phyloP scores from a whole-genome alignment of 2,888 invertebrate species.

The Seira musarum region DNA sequence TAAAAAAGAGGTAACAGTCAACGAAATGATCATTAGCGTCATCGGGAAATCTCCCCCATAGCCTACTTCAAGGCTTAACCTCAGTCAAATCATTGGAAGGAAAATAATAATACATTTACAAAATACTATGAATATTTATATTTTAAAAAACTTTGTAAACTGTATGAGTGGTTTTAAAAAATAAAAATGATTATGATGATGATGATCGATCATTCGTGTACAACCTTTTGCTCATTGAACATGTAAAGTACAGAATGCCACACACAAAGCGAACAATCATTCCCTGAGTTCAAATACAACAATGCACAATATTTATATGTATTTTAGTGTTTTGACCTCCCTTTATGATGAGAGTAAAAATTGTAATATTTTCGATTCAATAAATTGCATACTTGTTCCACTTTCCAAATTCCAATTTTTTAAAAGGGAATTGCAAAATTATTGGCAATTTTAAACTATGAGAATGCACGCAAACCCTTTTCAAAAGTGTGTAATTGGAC shows the following conservation, averaged over 20 bases:
- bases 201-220: slow-evolving; percentile 16
- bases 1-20: slow-evolving; percentile 16
- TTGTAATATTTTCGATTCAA: not conserved
- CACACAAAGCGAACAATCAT: slow-evolving; percentile 50
- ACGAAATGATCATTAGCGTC: not conserved
- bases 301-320: slow-evolving; percentile 5
- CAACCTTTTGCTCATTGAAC: not conserved
- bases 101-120: not conserved
- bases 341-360: not conserved
- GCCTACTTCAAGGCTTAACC: not conserved
- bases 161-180: not conserved
- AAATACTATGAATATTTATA: not conserved
- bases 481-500: not conserved
- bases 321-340: slow-evolving; percentile 13
- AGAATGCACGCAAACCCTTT: not conserved
- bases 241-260: slow-evolving; percentile 26
- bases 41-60: slow-evolving; percentile 13
- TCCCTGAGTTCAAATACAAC: not conserved
- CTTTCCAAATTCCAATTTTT: slow-evolving; percentile 9
- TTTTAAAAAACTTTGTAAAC: not conserved
- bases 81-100: not conserved
- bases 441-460: not conserved
- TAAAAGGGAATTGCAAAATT: not conserved
- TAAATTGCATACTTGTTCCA: slow-evolving; percentile 5
- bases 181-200: too few relatives aligned